Conservation (phyloP, 2,113 vertebrate species). For the Patagioenas fasciata region DNA sequence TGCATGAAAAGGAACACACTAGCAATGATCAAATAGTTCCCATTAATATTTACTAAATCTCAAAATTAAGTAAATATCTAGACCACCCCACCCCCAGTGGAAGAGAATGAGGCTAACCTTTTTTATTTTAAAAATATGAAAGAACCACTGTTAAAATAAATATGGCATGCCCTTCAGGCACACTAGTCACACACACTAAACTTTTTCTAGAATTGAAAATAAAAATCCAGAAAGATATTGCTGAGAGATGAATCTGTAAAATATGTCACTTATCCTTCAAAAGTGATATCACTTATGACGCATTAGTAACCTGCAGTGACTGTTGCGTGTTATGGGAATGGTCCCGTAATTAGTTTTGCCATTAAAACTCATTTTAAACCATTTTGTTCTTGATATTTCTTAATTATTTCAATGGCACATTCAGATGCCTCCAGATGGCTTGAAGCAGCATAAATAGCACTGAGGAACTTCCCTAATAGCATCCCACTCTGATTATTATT, state of each 20-base stretch:
- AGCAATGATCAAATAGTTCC: not conserved
- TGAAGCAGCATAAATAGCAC: constrained; percentile 42
- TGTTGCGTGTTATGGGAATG: constrained; percentile 1
- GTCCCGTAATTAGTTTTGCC: constrained; percentile 22
- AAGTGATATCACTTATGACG: not conserved
- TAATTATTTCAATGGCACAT: constrained; percentile 55
- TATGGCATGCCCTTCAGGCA: not conserved
- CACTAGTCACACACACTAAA: not conserved
- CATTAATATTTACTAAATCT: not conserved
- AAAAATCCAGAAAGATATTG: not conserved
- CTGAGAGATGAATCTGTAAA: not conserved
- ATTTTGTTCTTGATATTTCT: constrained; percentile 48
- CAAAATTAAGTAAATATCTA: not conserved
- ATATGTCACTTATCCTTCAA: not conserved
- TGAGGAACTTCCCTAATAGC: constrained; percentile 16
- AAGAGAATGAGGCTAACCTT: not conserved
- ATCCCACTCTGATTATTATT: not conserved
- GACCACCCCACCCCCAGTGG: not conserved
- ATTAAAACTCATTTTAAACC: constrained; percentile 53
- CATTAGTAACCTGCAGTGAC: not conserved
- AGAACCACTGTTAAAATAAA: not conserved
- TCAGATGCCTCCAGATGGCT: constrained; percentile 62
- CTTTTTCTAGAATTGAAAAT: not conserved
- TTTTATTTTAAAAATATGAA: not conserved
- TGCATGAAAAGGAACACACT: not conserved